Base-by-base conservation (phyloP, 2,797 vertebrate genomes). In the Salarias fasciatus region DNA sequence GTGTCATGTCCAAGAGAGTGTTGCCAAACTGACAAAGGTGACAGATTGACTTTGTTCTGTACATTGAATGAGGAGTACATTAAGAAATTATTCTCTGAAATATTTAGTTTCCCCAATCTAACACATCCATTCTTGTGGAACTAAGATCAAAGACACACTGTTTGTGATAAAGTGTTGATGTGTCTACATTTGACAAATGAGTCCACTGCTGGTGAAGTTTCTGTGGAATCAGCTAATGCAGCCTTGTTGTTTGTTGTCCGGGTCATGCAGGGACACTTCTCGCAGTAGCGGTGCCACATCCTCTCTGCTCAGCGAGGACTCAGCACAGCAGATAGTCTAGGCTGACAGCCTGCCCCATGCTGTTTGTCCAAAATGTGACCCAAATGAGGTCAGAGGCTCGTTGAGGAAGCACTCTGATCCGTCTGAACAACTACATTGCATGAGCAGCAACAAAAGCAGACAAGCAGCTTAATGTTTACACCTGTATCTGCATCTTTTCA, bases 1-100 rank as follows among this genome's bases (percentile, higher is more conserved):
- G 94, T 66, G 90, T 62, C 79, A 91, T 52, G 84, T 94, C 51
- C 93, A 94, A 63, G 90, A 95, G 38, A 91, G 70, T 49, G 63
- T 95, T 42, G 84, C 94, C n/a, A 75, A 76, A 41, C 13, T 87
- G 52, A 94, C 93, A 64, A 92, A 79, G 92, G 94, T 93, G 40
- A 68, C 82, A 5, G 43, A 38, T 51, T 44, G 0, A 45, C 12
- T 31, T 14, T 9, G 2, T 44, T 9, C 11, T 47, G n/a, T 59
- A n/a, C 4, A 24, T 45, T 47, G 2, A 12, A 18, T 38, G 35
- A 11, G 44, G 37, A 13, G 7, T 9, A 24, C 18, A n/a, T 41
- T 13, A 2, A 4, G 18, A 46, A 59, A 40, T 6, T 2, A 28
- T 36, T 12, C 33, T 1, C 5, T 1, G 8, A 15, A 49, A 37